Evolutionary conservation across 2,113 vertebrate genomes (phyloP).

Genomic region (Irena cyanogastra): DNA sequence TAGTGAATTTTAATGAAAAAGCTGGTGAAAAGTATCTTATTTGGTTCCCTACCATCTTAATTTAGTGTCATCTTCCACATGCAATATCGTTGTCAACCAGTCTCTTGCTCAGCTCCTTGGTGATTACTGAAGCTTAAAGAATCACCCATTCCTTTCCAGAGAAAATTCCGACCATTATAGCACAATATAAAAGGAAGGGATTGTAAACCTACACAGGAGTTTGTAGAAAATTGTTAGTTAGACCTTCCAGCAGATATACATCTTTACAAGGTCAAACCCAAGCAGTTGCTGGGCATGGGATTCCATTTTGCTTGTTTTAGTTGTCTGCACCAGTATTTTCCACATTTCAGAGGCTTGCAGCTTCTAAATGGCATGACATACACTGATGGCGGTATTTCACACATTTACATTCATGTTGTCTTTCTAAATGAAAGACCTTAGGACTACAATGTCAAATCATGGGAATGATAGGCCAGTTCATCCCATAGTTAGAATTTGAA

Average conservation of each 20-base stretch:
- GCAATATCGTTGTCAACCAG: not conserved
- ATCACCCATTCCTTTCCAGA: not conserved
- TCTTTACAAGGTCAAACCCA: not conserved
- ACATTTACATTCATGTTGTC: not conserved
- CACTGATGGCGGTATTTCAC: not conserved
- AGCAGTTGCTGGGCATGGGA: not conserved
- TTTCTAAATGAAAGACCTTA: not conserved
- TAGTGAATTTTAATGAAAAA: not conserved
- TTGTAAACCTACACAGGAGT: not conserved
- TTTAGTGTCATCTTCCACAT: not conserved
- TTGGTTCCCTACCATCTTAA: not conserved
- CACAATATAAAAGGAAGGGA: not conserved
- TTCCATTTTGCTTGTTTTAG: not conserved
- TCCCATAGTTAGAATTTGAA: not conserved
- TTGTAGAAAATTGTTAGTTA: not conserved
- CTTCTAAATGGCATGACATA: not conserved
- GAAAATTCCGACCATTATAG: not conserved
- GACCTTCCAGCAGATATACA: not conserved
- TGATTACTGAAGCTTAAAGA: not conserved
- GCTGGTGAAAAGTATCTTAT: not conserved
- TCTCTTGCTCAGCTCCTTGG: not conserved
- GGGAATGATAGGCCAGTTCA: not conserved
- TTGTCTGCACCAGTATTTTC: not conserved
- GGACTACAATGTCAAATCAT: not conserved
- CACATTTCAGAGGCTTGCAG: not conserved